A percentile compares a stretch with the other conserved stretches of the same genome.
These are phyloP conservation scores for Nothobranchius furzeri DNA, from an alignment of 2,113 vertebrate genomes.

Conservation along the genomic window DNA sequence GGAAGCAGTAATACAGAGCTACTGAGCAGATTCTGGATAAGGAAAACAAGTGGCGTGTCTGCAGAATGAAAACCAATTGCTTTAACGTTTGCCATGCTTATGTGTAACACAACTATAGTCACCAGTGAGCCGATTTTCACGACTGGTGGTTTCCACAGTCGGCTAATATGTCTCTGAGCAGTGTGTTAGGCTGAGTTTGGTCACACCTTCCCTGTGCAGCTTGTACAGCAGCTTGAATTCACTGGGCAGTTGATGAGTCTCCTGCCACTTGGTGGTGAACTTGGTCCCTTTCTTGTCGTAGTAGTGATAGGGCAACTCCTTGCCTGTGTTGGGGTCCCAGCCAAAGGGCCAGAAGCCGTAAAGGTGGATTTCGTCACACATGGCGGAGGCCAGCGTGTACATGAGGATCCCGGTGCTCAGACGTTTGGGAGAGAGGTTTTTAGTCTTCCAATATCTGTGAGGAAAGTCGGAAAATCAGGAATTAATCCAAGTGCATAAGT, in stretches of 20 bases:
- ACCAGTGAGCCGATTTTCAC: conserved; percentile 27
- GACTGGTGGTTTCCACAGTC: conserved; percentile 24
- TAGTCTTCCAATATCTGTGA: conserved; percentile 95
- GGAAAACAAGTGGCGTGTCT: conserved; percentile 1
- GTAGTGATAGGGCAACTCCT: conserved; percentile 98
- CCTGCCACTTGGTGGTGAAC: conserved; percentile 99
- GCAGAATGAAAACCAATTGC: conserved; percentile 26
- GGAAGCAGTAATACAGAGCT: conserved; percentile 27
- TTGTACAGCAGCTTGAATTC: conserved; percentile 97
- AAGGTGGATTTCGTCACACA: conserved; percentile 95
- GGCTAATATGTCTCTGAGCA: conserved; percentile 81
- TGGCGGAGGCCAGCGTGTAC: conserved; percentile 92
- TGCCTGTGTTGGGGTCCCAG: conserved; percentile 94
- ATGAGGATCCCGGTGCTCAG: conserved; percentile 98
- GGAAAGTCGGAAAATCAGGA: not conserved
- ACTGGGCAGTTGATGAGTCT: conserved; percentile 96
- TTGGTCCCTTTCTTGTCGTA: conserved; percentile 99
- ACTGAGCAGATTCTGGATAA: conserved; percentile 27
- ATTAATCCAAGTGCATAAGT: too few relatives aligned
- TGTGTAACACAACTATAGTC: conserved; percentile 45
- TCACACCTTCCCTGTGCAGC: conserved; percentile 93
- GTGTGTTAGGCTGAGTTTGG: conserved; percentile 91
- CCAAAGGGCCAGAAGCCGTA: conserved; percentile 99
- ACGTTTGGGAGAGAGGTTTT: conserved; percentile 93
- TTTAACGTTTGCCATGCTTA: conserved; percentile 58